Base-by-base conservation (phyloP, 2,113 vertebrate genomes). In the Calyptomena viridis region DNA sequence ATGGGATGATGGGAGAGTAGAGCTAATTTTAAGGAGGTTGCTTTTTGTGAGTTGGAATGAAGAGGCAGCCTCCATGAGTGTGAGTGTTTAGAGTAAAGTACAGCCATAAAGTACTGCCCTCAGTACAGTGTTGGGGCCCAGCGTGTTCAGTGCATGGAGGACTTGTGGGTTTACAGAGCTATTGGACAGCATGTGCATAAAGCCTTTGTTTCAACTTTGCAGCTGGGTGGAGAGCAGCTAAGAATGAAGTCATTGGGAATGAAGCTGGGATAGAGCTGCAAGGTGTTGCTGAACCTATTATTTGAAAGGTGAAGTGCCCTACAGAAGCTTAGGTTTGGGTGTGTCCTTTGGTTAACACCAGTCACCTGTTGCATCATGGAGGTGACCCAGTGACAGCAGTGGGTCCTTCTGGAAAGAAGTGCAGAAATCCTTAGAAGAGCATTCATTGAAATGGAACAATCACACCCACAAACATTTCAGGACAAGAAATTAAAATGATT, bases 271-370 rank as follows among this genome's bases (percentile, higher is more conserved):
- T 39, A 30, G 78, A 23, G 37, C 73, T 80, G 63, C 28, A n/a
- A 67, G 93, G 91, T 84, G 76, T 92, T 92, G 84, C 76, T 55
- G 52, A 84, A 89, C 93, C 63, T 91, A 83, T 84, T 92, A 1
- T 42, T 86, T 50, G 55, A 73, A 63, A 71, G 55, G 17, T 71
- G 79, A 92, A 69, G 49, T 4, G 2, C 17, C 44, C 40, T 79
- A 14, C 30, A 73, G 58, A 60, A 47, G 25, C n/a, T 83, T 16
- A 15, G 0, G 0, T 60, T 63, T 0, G 31, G 81, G 90, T 82
- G 93, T 85, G 85, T 69, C 73, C 40, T 84, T 28, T 68, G 47
- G 35, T 55, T 86, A 75, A 47, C 1, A 3, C 39, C 22, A 24
- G 12, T 66, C n/a, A n/a, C 14, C 14, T 50, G 2, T 80, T 86